These are phyloP conservation scores for Sebastes taczanowskii DNA, from an alignment of 2,797 vertebrate species.

Conservation along the genomic window DNA sequence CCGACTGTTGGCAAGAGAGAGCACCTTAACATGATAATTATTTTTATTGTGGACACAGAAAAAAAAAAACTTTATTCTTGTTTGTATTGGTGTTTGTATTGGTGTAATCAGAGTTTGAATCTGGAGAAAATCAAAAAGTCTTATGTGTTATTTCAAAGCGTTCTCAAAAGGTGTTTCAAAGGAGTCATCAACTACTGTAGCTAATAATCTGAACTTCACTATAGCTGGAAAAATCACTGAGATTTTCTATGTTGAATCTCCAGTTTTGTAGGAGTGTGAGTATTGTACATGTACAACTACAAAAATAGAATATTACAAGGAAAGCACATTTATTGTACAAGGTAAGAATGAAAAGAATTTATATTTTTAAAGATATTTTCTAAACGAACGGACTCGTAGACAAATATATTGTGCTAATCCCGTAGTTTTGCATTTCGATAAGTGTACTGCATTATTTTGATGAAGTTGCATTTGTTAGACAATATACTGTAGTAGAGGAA, in stretches of 20 bases:
- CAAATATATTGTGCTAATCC: conserved; percentile 68
- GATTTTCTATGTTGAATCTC: conserved; percentile 34
- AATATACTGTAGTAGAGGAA: conserved; percentile 37
- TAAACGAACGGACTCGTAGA: conserved; percentile 73
- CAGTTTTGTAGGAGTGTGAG: conserved; percentile 52
- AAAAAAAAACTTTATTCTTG: conserved; percentile 16
- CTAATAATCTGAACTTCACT: conserved; percentile 28
- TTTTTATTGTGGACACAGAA: conserved; percentile 42
- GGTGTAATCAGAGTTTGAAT: conserved; percentile 18
- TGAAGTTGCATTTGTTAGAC: conserved; percentile 67
- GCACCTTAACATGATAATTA: conserved; percentile 45
- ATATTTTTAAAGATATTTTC: conserved; percentile 84
- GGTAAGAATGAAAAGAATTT: conserved; percentile 72
- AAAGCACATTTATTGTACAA: conserved; percentile 59
- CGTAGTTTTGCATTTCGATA: conserved; percentile 71
- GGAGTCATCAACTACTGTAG: conserved; percentile 33
- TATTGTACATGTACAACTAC: conserved; percentile 47
- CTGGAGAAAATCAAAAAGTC: conserved; percentile 17
- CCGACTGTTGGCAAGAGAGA: conserved; percentile 42
- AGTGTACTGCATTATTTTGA: conserved; percentile 63
- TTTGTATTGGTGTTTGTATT: conserved; percentile 36
- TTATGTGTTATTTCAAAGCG: conserved; percentile 6
- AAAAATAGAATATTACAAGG: conserved; percentile 43
- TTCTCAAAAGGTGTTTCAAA: conserved; percentile 6
- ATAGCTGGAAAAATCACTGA: conserved; percentile 40